Base-by-base conservation (phyloP, 1,140 invertebrate genomes). In the Dreissena rostriformis region DNA sequence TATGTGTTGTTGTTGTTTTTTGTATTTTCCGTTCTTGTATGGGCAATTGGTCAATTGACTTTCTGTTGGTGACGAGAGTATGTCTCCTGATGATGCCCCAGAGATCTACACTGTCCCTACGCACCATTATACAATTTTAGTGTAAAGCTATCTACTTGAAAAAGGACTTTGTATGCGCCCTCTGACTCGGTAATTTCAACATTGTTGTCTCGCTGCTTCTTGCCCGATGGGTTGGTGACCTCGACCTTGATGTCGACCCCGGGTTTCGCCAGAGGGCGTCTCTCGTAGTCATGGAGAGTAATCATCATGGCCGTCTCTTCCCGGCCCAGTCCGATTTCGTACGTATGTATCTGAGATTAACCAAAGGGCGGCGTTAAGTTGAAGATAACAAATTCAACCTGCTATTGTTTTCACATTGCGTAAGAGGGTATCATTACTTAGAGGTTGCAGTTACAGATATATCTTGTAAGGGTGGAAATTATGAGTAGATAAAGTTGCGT, bases 261-360 rank as follows among this genome's bases (percentile, higher is more conserved):
- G 10, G 82, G 74, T 63, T 84, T 74, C 74, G 82, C 82, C 52
- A 84, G 82, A 19, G 82, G 82, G 26, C 82, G 82, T 55, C 68
- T 70, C 67, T 84, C 82, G 53, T 84, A 84, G 55, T 84, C 82
- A 26, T 84, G 82, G 26, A 84, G 74, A 28, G 82, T 84, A 51
- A 84, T 84, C 73, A 84, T 72, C 75, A 84, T 77, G 57, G 82
- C 82, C 0, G 82, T 84, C 67, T 84, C 82, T 53, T 84, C 82
- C 6, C 82, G 73, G 0, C 82, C 82, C 0, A 84, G 67, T n/a
- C 82, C 82, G 55, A 84, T 84, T n/a, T 84, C 82, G 61, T 77
- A 84, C 39, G 82, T 77, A 39, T 84, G 82, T 6, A 84, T 84
- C 82, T 84, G 39, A 26, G 4, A 14, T 68, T 19, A 24, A 63